Conservation (phyloP, 2,113 vertebrate species). For the Danionella cerebrum region DNA sequence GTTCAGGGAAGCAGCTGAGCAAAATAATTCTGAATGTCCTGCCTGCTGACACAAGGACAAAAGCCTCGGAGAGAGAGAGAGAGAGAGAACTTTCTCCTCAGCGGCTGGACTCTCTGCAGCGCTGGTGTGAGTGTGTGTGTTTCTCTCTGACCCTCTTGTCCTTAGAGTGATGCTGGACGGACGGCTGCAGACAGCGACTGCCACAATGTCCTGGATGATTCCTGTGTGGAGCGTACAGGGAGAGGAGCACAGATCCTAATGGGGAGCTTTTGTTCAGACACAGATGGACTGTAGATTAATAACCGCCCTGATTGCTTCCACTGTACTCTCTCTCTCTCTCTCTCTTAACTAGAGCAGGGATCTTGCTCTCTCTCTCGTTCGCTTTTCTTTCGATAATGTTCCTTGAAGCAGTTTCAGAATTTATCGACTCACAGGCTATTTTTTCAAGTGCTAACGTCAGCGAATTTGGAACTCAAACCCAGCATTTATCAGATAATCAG, state of each 20-base stretch:
- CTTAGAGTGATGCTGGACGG: conserved; percentile 54
- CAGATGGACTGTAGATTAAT: conserved; percentile 36
- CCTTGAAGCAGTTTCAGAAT: too few species aligned
- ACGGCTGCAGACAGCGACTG: conserved; percentile 47
- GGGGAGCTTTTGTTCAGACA: conserved; percentile 29
- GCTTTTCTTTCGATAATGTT: too few species aligned
- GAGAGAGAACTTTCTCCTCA: conserved; percentile 60
- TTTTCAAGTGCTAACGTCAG: too few species aligned
- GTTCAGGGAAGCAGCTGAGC: conserved; percentile 73
- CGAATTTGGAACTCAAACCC: too few species aligned
- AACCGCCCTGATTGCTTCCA: conserved; percentile 40
- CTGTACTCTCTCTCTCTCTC: neutral
- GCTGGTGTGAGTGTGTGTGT: too few species aligned
- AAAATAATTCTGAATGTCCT: conserved; percentile 74
- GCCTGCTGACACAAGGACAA: conserved; percentile 76
- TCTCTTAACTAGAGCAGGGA: too few species aligned
- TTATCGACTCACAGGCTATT: too few species aligned
- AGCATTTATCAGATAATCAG: too few species aligned
- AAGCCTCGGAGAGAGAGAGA: too few species aligned
- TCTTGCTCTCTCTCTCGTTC: neutral
- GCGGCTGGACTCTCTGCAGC: conserved; percentile 62
- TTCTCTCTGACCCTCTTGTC: conserved; percentile 64
- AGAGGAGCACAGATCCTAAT: conserved; percentile 37
- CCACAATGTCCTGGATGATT: conserved; percentile 29
- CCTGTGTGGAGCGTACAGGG: conserved; percentile 18